Evolutionary conservation across 2,797 vertebrate species (phyloP).

Genomic region (Xenopus petersii): DNA sequence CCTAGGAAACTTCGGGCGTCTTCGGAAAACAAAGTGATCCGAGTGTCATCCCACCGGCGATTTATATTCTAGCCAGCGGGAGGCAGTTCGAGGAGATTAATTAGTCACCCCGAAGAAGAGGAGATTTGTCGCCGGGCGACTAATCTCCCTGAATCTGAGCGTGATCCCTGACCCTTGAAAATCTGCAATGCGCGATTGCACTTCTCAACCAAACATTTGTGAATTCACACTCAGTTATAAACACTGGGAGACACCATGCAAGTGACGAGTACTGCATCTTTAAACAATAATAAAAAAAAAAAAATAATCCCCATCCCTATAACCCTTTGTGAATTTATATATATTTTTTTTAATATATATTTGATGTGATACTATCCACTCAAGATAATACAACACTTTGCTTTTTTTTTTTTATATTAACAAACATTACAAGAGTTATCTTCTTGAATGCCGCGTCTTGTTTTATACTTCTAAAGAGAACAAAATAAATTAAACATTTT

Average conservation of each 20-base stretch:
- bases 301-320: conserved; percentile 67
- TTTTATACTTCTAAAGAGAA: conserved; percentile 90
- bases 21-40: too few relatives aligned
- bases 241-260: conserved; percentile 75
- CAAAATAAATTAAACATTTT: conserved; percentile 97
- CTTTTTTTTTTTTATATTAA: conserved; percentile 75
- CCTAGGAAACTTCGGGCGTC: too few relatives aligned
- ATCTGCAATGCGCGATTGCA: background rate
- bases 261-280: conserved; percentile 72
- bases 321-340: conserved; percentile 76
- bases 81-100: too few relatives aligned
- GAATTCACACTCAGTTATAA: conserved; percentile 68
- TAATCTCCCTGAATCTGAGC: too few relatives aligned
- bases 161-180: too few relatives aligned
- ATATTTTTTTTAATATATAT: conserved; percentile 76
- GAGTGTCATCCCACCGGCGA: too few relatives aligned
- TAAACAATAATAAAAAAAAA: conserved; percentile 62
- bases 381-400: conserved; percentile 83
- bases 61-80: too few relatives aligned
- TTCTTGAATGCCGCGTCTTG: conserved; percentile 84
- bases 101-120: too few relatives aligned
- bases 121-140: too few relatives aligned
- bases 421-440: conserved; percentile 86
- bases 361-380: conserved; percentile 83
- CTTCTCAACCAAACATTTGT: conserved; percentile 58